Conservation (phyloP, 2,888 invertebrate genomes). For the Cylindroiulus punctatus region DNA sequence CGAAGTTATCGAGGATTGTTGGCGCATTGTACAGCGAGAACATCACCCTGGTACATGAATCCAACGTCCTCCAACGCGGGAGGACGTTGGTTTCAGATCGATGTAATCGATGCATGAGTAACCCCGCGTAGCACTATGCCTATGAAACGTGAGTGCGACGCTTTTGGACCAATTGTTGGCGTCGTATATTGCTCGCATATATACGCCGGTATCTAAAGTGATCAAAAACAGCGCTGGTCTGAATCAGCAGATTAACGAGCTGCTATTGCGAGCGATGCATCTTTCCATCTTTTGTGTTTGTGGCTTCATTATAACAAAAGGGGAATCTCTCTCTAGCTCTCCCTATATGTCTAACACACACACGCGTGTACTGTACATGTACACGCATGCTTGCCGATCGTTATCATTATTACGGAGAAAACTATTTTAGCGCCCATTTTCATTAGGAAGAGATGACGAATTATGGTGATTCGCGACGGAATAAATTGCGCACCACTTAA, state of each 20-base stretch:
- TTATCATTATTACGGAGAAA: neutral
- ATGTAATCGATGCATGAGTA: neutral
- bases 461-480: neutral
- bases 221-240: neutral
- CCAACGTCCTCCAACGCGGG: too few species aligned
- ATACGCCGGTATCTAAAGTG: neutral
- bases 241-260: neutral
- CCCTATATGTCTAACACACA: too few species aligned
- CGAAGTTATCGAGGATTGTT: too few species aligned
- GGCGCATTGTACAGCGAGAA: too few species aligned
- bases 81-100: too few species aligned
- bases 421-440: neutral
- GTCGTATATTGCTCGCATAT: too few species aligned
- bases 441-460: neutral
- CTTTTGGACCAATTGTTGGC: neutral
- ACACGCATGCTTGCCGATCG: neutral
- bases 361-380: too few species aligned
- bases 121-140: neutral
- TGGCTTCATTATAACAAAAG: neutral
- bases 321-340: neutral
- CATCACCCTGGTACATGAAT: too few species aligned
- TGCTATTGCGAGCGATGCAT: neutral
- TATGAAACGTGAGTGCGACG: neutral
- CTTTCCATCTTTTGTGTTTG: neutral
- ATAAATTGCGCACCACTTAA: neutral